Percentiles rank a stretch among this genome's conserved stretches.
Conservation (phyloP, 2,113 vertebrate species). For the Cairina moschata region DNA sequence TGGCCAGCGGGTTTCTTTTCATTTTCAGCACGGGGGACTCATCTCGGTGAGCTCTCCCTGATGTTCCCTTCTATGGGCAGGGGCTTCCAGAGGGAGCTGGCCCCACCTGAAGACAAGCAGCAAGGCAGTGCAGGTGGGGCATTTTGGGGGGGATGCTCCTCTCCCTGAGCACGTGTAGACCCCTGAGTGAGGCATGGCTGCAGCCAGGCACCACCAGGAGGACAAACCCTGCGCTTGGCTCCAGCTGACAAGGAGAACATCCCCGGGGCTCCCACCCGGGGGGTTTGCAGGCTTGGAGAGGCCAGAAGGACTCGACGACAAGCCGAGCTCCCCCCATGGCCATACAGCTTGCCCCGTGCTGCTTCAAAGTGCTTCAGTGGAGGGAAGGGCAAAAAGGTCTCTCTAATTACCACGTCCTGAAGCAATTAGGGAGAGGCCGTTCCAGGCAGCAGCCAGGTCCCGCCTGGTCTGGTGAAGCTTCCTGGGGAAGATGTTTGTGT, state of each 20-base stretch:
- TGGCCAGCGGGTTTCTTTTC: background rate
- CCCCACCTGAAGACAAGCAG: background rate
- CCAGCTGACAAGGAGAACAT: background rate
- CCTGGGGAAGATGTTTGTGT: background rate
- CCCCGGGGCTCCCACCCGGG: background rate
- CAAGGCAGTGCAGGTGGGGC: background rate
- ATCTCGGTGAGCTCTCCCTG: too few relatives aligned
- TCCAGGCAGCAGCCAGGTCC: background rate
- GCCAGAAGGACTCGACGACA: rapidly evolving
- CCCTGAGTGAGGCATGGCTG: too few relatives aligned
- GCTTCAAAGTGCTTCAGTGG: background rate
- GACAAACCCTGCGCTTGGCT: too few relatives aligned
- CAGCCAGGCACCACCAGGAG: too few relatives aligned
- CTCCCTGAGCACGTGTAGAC: background rate
- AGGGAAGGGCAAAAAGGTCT: background rate
- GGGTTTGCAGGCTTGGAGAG: background rate
- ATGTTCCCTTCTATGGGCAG: background rate
- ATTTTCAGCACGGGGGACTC: background rate
- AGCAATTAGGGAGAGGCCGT: background rate
- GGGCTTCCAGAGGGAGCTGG: background rate
- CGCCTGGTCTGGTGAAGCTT: background rate
- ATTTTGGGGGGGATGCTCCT: background rate
- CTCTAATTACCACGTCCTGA: background rate
- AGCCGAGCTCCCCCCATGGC: background rate
- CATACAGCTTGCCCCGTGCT: background rate